phyloP scores from a whole-genome alignment of 2,797 vertebrate genomes.

The Sebastes iracundus region DNA sequence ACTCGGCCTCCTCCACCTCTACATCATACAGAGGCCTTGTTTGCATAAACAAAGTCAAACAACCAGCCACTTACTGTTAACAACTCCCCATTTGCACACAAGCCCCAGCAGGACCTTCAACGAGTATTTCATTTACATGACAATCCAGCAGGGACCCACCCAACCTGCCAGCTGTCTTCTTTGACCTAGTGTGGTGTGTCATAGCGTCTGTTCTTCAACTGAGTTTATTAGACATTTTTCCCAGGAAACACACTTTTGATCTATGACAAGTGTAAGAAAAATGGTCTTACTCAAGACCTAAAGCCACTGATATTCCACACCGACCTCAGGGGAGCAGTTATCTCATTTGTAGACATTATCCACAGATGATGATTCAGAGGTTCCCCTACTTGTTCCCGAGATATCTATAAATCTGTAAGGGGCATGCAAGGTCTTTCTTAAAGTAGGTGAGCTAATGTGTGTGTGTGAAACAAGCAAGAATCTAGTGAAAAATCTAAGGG shows the following conservation, averaged over 20 bases:
- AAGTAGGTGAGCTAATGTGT: background rate
- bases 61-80: background rate
- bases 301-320: background rate
- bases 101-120: conserved; percentile 6
- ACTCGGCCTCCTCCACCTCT: background rate
- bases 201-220: background rate
- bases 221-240: background rate
- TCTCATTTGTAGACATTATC: background rate
- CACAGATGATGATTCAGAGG: background rate
- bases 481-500: background rate
- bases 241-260: no score
- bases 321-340: background rate
- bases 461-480: background rate
- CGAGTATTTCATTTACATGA: background rate
- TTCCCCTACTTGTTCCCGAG: background rate
- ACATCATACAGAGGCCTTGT: background rate
- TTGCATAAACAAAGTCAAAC: conserved; percentile 23
- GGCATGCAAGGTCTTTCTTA: background rate
- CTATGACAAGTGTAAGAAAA: no score
- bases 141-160: background rate
- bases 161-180: background rate
- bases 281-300: background rate
- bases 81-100: conserved; percentile 12
- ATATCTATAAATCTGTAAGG: background rate
- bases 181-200: background rate